Evolutionary conservation across 1,140 invertebrate species (phyloP).

Genomic region (Platorchestia sp.): DNA sequence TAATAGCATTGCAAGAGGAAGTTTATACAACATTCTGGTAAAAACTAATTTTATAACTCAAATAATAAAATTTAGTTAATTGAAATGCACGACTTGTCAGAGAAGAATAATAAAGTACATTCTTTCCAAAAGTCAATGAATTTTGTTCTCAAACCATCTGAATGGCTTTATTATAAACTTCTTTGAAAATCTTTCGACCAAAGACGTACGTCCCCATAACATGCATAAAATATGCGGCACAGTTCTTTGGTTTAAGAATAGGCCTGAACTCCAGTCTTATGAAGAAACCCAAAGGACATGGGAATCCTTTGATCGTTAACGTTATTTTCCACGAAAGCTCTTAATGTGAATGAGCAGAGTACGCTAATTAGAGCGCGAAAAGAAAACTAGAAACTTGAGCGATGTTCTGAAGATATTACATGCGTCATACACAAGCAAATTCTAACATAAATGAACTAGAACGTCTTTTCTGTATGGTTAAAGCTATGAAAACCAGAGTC

Average conservation of each 20-base stretch:
- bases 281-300: not conserved
- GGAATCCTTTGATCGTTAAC: not conserved
- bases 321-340: not conserved
- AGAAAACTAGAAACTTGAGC: not conserved
- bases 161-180: not conserved
- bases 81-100: not conserved
- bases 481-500: not conserved
- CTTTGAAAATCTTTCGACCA: not conserved
- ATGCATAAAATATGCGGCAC: not conserved
- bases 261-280: not conserved
- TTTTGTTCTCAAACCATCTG: not conserved
- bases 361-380: not conserved
- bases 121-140: not conserved
- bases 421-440: not conserved
- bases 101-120: not conserved
- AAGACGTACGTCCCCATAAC: not conserved
- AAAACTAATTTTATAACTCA: not conserved
- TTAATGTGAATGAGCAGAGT: not conserved
- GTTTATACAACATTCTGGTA: not conserved
- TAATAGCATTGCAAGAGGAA: not conserved
- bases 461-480: no score
- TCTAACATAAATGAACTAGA: not conserved
- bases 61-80: not conserved
- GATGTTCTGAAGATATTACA: not conserved
- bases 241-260: not conserved